These are phyloP conservation scores for Spatulosminthurus flaviceps DNA, from an alignment of 2,888 invertebrate species.

Conservation along the genomic window DNA sequence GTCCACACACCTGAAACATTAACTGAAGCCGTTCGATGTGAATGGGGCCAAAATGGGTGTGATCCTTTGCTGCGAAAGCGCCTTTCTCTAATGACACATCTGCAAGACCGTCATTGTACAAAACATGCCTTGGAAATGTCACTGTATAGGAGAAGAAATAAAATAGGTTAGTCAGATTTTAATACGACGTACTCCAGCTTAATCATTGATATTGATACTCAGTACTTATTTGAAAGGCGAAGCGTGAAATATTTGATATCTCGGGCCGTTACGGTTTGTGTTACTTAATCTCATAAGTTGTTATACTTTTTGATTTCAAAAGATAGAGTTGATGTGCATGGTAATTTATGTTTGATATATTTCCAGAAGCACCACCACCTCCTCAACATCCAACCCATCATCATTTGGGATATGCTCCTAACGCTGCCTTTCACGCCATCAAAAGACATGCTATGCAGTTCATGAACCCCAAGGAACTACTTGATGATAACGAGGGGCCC, in stretches of 20 bases:
- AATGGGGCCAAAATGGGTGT: constrained; percentile 81
- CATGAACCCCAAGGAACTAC: constrained; percentile 87
- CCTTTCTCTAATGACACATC: constrained; percentile 96
- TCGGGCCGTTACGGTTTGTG: too few species aligned
- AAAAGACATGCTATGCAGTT: constrained; percentile 92
- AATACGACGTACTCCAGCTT: too few species aligned
- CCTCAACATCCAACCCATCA: constrained; percentile 72
- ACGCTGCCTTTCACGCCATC: constrained; percentile 96
- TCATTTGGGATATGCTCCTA: constrained; percentile 89
- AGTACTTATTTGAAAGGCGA: too few species aligned
- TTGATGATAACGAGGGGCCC: constrained; percentile 98
- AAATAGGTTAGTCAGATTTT: constrained; percentile 56
- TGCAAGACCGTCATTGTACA: constrained; percentile 89
- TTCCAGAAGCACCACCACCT: constrained; percentile 67
- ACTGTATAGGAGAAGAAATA: constrained; percentile 60
- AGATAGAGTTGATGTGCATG: too few species aligned
- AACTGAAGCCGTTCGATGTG: constrained; percentile 77
- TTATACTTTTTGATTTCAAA: too few species aligned
- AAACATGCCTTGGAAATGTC: constrained; percentile 63
- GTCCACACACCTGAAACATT: constrained; percentile 79
- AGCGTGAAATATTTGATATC: too few species aligned
- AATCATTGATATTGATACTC: too few species aligned
- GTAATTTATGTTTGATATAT: constrained; percentile 21
- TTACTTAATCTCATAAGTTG: too few species aligned
- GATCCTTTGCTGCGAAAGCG: constrained; percentile 88